Percentiles rank a stretch among this genome's conserved stretches.
phyloP scores from a whole-genome alignment of 2,113 vertebrate species.

The Antennarius striatus region DNA sequence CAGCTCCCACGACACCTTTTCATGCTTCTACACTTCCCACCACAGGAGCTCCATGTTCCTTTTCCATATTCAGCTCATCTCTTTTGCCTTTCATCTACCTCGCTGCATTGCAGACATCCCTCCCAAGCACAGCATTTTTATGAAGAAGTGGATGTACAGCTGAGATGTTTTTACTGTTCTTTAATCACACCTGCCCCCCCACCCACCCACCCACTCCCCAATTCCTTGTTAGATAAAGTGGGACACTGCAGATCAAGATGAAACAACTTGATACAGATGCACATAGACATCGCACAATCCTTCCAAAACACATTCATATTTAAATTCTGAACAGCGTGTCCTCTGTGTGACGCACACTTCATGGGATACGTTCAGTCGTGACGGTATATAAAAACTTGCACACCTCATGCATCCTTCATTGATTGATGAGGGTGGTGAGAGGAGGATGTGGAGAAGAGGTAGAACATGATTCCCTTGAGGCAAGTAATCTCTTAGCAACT shows the following conservation, averaged over 20 bases:
- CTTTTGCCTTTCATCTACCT: constrained; percentile 64
- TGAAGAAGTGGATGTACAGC: constrained; percentile 18
- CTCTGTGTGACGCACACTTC: background rate
- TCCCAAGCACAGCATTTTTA: constrained; percentile 27
- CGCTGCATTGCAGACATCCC: constrained; percentile 68
- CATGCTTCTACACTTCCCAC: constrained; percentile 16
- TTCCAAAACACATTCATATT: constrained; percentile 23
- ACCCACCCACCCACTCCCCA: constrained; percentile 26
- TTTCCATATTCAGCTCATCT: constrained; percentile 49
- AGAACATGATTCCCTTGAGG: constrained; percentile 69
- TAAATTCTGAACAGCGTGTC: constrained; percentile 20
- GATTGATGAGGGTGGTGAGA: constrained; percentile 40
- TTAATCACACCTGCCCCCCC: constrained; percentile 42
- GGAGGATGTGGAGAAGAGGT: constrained; percentile 36
- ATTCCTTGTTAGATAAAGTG: constrained; percentile 47
- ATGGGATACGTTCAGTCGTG: background rate
- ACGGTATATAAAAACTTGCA: constrained; percentile 24
- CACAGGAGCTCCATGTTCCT: constrained; percentile 44
- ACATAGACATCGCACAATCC: constrained; percentile 8
- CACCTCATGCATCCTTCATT: constrained; percentile 33
- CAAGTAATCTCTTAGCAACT: constrained; percentile 74
- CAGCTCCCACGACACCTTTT: constrained; percentile 28
- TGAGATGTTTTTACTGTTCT: constrained; percentile 29
- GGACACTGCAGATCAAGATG: constrained; percentile 21
- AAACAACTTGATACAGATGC: constrained; percentile 14